Conservation (phyloP, 2,113 vertebrate species). For the Passer domesticus region DNA sequence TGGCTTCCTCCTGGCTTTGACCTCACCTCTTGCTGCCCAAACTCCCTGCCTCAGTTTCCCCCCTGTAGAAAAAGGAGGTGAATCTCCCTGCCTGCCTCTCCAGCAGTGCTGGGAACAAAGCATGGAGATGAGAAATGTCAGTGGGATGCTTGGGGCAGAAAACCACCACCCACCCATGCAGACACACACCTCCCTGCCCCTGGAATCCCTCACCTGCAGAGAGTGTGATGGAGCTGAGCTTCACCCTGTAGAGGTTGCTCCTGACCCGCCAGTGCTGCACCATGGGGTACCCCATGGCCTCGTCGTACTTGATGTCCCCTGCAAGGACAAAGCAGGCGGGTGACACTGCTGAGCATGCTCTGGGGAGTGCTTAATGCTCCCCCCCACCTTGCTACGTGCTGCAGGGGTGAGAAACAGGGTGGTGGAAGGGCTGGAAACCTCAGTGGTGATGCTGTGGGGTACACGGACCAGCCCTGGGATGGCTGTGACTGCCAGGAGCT, state of each 20-base stretch:
- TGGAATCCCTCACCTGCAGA: slow-evolving; percentile 84
- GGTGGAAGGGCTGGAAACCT: not conserved
- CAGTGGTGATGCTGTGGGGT: fast-evolving
- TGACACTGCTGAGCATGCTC: fast-evolving
- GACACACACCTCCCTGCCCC: fast-evolving
- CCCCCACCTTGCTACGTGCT: fast-evolving
- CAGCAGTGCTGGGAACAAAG: not conserved
- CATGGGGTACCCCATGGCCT: slow-evolving; percentile 96
- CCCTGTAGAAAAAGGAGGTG: not conserved
- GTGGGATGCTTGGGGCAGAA: not conserved
- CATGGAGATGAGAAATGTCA: not conserved
- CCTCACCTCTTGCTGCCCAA: not conserved
- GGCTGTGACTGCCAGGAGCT: not conserved
- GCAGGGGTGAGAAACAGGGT: fast-evolving
- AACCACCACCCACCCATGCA: fast-evolving
- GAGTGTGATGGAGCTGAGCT: slow-evolving; percentile 94
- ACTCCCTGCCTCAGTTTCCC: not conserved
- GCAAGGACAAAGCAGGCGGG: not conserved
- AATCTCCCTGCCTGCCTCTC: not conserved
- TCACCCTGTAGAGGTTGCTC: slow-evolving; percentile 96
- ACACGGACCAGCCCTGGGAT: fast-evolving
- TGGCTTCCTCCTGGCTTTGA: not conserved
- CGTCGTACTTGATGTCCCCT: slow-evolving; percentile 92
- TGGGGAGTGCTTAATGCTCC: fast-evolving
- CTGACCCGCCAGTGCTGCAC: slow-evolving; percentile 95